Evolutionary conservation across 2,797 vertebrate genomes (phyloP).

Genomic region (Eutrigla gurnardus): DNA sequence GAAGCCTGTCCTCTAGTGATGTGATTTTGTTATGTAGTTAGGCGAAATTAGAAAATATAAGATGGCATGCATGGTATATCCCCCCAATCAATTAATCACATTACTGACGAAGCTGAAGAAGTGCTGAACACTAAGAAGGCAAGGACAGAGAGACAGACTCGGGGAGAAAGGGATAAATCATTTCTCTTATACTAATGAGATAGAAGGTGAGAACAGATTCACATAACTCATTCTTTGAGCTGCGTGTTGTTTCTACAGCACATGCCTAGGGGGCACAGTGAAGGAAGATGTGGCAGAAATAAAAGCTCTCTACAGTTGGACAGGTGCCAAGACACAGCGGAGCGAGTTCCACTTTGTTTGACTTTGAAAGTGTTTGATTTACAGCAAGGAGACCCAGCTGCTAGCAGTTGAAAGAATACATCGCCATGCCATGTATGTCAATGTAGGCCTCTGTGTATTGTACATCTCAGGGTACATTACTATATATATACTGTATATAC

Average conservation of each 20-base stretch:
- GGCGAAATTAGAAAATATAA: slow-evolving; percentile 67
- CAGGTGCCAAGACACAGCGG: slow-evolving; percentile 70
- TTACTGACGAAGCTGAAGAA: slow-evolving; percentile 73
- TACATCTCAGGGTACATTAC: slow-evolving; percentile 47
- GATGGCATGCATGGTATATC: slow-evolving; percentile 62
- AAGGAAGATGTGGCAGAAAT: slow-evolving; percentile 77
- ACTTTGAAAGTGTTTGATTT: slow-evolving; percentile 83
- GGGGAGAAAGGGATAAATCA: slow-evolving; percentile 64
- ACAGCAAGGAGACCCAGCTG: slow-evolving; percentile 75
- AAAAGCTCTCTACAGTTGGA: slow-evolving; percentile 75
- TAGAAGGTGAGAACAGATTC: slow-evolving; percentile 78
- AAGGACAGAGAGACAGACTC: slow-evolving; percentile 67
- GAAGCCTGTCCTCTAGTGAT: slow-evolving; percentile 19
- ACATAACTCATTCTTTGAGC: slow-evolving; percentile 78
- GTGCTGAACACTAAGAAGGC: slow-evolving; percentile 72
- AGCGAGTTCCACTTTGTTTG: slow-evolving; percentile 81
- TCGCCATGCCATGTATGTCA: slow-evolving; percentile 37
- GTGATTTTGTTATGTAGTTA: slow-evolving; percentile 66
- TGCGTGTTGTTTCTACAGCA: slow-evolving; percentile 70
- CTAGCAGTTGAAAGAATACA: slow-evolving; percentile 75
- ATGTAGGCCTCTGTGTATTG: slow-evolving; percentile 42
- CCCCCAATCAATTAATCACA: slow-evolving; percentile 76
- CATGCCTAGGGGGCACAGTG: slow-evolving; percentile 75
- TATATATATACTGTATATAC: slow-evolving; percentile 13
- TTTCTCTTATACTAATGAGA: slow-evolving; percentile 80